These are phyloP conservation scores for Phymastichus coffea DNA, from an alignment of 1,140 invertebrate genomes.

Conservation along the genomic window DNA sequence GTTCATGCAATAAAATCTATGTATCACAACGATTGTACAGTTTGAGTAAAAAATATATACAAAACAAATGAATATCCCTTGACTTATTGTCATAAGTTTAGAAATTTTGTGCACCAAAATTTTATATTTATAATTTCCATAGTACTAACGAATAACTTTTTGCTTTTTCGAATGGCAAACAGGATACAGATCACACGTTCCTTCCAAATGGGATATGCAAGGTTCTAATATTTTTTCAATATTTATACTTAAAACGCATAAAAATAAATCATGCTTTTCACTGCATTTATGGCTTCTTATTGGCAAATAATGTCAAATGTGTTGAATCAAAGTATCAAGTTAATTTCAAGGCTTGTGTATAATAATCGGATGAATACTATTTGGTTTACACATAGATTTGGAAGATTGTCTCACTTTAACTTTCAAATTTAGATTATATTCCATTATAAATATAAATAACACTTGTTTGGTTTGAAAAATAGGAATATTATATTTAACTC, in stretches of 20 bases:
- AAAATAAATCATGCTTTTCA: slow-evolving; percentile 16
- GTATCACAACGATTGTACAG: slow-evolving; percentile 25
- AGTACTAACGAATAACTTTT: slow-evolving; percentile 20
- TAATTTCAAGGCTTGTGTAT: too few relatives aligned
- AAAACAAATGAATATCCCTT: not conserved
- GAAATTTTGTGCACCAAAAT: not conserved
- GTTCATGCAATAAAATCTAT: too few relatives aligned
- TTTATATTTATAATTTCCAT: not conserved
- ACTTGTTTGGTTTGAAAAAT: too few relatives aligned
- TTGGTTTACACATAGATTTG: not conserved
- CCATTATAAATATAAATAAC: too few relatives aligned
- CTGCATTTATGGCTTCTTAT: slow-evolving; percentile 8
- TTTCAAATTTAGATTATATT: too few relatives aligned
- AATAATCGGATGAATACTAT: not conserved
- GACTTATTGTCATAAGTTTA: too few relatives aligned
- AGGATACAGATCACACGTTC: slow-evolving; percentile 26
- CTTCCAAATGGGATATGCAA: slow-evolving; percentile 26
- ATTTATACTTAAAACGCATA: slow-evolving; percentile 13
- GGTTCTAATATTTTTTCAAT: slow-evolving; percentile 24
- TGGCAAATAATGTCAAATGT: not conserved
- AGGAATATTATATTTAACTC: too few relatives aligned
- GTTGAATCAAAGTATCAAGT: not conserved
- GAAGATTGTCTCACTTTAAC: not conserved
- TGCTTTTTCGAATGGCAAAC: slow-evolving; percentile 17
- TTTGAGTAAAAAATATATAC: slow-evolving; percentile 24